phyloP scores from a whole-genome alignment of 2,888 invertebrate genomes.

The Pristionchus exspectatus region DNA sequence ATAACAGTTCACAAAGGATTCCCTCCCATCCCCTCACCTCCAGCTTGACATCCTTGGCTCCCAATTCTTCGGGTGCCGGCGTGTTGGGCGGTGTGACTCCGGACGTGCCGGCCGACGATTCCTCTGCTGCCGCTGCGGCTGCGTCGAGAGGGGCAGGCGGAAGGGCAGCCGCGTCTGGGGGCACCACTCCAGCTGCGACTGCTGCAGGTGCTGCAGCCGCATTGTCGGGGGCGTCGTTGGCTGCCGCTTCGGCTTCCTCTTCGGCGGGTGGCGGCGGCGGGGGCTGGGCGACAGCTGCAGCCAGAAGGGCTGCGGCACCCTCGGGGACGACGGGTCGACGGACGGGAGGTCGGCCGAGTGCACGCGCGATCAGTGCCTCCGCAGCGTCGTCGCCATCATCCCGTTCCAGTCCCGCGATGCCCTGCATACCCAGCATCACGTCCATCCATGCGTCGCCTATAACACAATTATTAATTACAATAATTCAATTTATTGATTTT shows the following conservation, averaged over 20 bases:
- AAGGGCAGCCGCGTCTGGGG: too few species aligned
- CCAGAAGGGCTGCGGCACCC: background rate
- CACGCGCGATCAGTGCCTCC: background rate
- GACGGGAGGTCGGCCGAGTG: background rate
- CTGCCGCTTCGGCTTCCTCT: background rate
- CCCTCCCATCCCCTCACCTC: conserved; percentile 28
- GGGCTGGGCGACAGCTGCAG: background rate
- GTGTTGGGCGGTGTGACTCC: background rate
- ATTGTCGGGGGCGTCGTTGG: background rate
- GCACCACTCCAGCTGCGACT: background rate
- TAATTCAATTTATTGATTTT: too few species aligned
- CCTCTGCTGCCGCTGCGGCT: background rate
- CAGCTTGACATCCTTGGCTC: conserved; percentile 31
- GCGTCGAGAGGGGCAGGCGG: background rate
- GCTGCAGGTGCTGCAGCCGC: background rate
- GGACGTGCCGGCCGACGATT: background rate
- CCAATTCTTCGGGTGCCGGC: background rate
- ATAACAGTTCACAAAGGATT: too few species aligned
- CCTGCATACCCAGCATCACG: conserved; percentile 58
- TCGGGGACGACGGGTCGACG: background rate
- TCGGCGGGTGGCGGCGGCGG: too few species aligned
- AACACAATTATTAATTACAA: background rate
- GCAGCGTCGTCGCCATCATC: background rate
- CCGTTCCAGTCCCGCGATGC: background rate
- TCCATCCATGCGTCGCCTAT: conserved; percentile 61